Conservation (phyloP, 2,888 invertebrate genomes). For the Tipula confusa region DNA sequence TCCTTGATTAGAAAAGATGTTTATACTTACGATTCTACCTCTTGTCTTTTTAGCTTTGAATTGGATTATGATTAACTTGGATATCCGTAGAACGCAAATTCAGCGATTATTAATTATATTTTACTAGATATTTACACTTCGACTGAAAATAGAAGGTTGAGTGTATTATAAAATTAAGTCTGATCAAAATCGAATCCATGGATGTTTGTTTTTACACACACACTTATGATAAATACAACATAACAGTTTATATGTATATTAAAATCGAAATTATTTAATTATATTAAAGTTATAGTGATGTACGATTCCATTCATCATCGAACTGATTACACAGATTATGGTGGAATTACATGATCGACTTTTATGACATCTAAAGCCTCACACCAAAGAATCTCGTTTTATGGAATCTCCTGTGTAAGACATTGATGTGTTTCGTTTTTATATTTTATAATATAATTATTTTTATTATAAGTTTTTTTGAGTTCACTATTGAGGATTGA, state of each 20-base stretch:
- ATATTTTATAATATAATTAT: slow-evolving; percentile 32
- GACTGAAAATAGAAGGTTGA: neutral
- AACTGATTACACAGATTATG: slow-evolving; percentile 21
- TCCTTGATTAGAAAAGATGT: slow-evolving; percentile 21
- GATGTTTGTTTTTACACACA: neutral
- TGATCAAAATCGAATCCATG: slow-evolving; percentile 16
- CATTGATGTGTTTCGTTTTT: slow-evolving; percentile 34
- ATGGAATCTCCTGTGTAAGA: slow-evolving; percentile 31
- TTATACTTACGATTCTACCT: slow-evolving; percentile 29
- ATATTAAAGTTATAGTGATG: slow-evolving; percentile 16
- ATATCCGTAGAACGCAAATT: neutral
- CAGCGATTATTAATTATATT: neutral
- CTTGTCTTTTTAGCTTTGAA: slow-evolving; percentile 5
- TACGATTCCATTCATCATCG: neutral
- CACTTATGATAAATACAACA: neutral
- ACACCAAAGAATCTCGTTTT: slow-evolving; percentile 31
- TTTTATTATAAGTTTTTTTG: slow-evolving; percentile 15
- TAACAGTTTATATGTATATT: neutral
- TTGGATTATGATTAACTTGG: neutral
- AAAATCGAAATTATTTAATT: neutral
- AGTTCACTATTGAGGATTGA: slow-evolving; percentile 32
- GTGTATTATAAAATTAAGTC: neutral
- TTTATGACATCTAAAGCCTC: slow-evolving; percentile 32
- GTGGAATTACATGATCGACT: neutral
- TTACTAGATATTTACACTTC: neutral